Conservation (phyloP, 2,113 vertebrate species). For the Nerophis ophidion region DNA sequence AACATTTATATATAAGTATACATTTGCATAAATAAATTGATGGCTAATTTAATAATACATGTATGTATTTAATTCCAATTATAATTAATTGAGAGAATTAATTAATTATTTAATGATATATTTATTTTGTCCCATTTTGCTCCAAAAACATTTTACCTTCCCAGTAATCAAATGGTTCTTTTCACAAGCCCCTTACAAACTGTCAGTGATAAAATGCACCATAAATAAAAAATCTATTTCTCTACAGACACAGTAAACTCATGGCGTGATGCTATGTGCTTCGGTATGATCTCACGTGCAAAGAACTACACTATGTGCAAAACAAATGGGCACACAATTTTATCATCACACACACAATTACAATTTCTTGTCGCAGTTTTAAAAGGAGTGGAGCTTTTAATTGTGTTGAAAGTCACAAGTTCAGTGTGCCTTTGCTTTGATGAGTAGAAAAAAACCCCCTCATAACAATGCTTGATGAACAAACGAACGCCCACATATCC, state of each 20-base stretch:
- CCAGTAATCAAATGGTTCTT: no score
- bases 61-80: no score
- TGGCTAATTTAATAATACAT: no score
- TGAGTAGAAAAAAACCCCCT: conserved; percentile 17
- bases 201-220: no score
- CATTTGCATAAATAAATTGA: no score
- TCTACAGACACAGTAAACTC: background rate
- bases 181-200: no score
- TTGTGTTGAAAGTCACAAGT: conserved; percentile 46
- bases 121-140: no score
- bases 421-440: conserved; percentile 40
- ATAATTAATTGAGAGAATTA: no score
- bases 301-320: background rate
- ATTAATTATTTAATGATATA: no score
- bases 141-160: no score
- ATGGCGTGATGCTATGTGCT: conserved; percentile 3
- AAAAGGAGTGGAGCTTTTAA: conserved; percentile 52
- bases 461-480: conserved; percentile 51
- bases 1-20: no score
- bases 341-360: conserved; percentile 11
- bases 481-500: conserved; percentile 59
- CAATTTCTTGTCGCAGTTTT: conserved; percentile 41
- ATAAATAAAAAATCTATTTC: no score
- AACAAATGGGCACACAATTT: conserved; percentile 4
- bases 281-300: background rate